These are phyloP conservation scores for Neodontobutis hainanensis DNA, from an alignment of 2,113 vertebrate species.

Conservation along the genomic window DNA sequence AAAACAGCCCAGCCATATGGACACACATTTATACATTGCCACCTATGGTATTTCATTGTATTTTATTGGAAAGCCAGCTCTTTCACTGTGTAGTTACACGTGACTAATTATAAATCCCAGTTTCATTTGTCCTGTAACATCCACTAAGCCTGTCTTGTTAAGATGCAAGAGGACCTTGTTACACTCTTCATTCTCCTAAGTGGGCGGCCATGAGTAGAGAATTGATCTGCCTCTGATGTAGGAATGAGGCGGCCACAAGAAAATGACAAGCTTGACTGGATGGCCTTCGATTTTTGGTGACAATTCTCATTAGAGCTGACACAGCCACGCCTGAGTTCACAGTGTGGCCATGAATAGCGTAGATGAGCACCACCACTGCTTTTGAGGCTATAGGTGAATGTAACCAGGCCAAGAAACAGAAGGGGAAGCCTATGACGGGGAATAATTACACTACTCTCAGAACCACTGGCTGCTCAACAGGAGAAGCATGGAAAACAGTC, in stretches of 20 bases:
- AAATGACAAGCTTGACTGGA: conserved; percentile 51
- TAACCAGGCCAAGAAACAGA: conserved; percentile 47
- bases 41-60: not conserved
- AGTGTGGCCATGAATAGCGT: conserved; percentile 27
- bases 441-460: conserved; percentile 71
- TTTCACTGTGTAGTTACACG: conserved; percentile 13
- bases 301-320: conserved; percentile 73
- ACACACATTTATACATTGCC: no score
- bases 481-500: conserved; percentile 4
- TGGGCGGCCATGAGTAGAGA: conserved; percentile 42
- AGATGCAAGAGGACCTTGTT: conserved; percentile 57
- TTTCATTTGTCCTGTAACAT: conserved; percentile 38
- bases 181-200: conserved; percentile 49
- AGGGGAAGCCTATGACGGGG: conserved; percentile 29
- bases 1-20: no score
- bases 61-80: no score
- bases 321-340: conserved; percentile 20
- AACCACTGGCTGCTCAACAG: conserved; percentile 53
- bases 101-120: conserved; percentile 32
- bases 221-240: conserved; percentile 58
- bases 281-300: conserved; percentile 58
- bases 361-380: conserved; percentile 14
- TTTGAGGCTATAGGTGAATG: conserved; percentile 56
- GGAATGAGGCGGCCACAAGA: conserved; percentile 37
- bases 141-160: conserved; percentile 40